Evolutionary conservation across 2,888 invertebrate genomes (phyloP), one percentile per base, ranked within the genome.

Genomic region (Punctoribates punctum): DNA sequence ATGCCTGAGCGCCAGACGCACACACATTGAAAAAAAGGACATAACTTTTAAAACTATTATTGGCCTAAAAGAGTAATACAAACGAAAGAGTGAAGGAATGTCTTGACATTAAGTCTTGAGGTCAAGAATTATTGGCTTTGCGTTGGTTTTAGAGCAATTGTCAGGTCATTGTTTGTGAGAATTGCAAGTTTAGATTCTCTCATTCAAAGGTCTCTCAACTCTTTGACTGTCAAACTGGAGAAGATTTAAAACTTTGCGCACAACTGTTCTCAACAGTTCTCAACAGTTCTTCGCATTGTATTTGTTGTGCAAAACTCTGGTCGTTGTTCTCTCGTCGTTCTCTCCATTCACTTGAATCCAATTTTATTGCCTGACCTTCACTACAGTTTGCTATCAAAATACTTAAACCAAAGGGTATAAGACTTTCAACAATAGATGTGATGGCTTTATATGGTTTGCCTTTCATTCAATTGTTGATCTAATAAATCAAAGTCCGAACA

Each of bases 281-380:
- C 34, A 34, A 34, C 34, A 5, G 34, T 34, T 62, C 15, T 27
- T 17, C 25, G 1, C 62, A 62, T 8, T 29, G 27, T 54, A 54
- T 54, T 54, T 54, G 20, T 57, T 25, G 57, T 57, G 23, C 25
- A 57, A 57, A 57, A 57, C 23, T 57, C 57, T 34, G 34, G 34
- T 34, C 34, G 8, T 34, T 34, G 8, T 65, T 65, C 29, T 57
- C 20, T 34, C 34, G 8, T 34, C 8, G 8, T 65, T 65, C 29
- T 57, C 20, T 25, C 25, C 20, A 25, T 25, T 25, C 23, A 57
- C 6, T 11, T 25, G 57, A 57, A 51, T 15, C 51, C 29, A 65
- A 29, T 65, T 65, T 65, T 62, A 65, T 65, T 65, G 65, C 65
- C 20, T 38, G 65, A 65, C 65, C 65, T 65, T 65, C 65, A 34